Conservation (phyloP, 2,888 invertebrate species). For the Thysanoteuthis rhombus region DNA sequence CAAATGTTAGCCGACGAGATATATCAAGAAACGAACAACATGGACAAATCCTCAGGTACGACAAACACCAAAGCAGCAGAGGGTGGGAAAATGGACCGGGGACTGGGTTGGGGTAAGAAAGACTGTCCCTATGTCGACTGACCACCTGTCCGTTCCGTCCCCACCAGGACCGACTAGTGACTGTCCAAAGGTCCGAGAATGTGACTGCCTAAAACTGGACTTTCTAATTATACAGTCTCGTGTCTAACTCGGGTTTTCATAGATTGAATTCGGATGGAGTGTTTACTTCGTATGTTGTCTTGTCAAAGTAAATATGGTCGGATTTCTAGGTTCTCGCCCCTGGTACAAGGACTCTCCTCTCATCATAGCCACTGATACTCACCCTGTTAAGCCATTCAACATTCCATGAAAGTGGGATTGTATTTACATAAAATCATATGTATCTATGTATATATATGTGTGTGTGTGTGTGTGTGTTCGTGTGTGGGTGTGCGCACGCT, state of each 20-base stretch:
- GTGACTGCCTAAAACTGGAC: not conserved
- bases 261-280: not conserved
- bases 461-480: no score
- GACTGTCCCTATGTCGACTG: not conserved
- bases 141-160: not conserved
- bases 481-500: no score
- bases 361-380: not conserved
- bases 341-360: not conserved
- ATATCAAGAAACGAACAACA: not conserved
- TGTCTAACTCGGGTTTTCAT: not conserved
- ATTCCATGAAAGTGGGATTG: no score
- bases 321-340: not conserved
- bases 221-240: not conserved
- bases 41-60: not conserved
- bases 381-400: not conserved
- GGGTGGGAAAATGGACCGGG: not conserved
- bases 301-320: not conserved
- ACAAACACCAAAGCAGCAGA: not conserved
- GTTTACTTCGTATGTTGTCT: not conserved
- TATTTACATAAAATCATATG: no score
- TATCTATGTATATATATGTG: no score
- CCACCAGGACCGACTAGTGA: not conserved
- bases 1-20: not conserved
- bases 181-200: not conserved
- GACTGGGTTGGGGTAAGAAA: no score